Conservation (phyloP, 2,113 vertebrate species). For the Petaurus breviceps region DNA sequence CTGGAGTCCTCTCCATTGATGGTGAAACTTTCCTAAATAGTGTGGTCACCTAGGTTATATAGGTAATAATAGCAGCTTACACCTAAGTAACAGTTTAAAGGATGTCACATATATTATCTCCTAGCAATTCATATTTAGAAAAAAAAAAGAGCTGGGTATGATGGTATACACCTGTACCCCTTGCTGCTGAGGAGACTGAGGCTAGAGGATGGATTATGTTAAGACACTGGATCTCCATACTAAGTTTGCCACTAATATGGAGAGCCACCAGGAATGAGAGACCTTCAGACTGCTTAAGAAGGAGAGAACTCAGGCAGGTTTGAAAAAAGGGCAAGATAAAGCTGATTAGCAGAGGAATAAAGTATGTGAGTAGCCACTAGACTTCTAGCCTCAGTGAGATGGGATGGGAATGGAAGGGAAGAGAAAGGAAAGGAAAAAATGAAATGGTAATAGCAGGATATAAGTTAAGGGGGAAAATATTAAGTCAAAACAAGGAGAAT, state of each 20-base stretch:
- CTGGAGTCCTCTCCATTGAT: too few species aligned
- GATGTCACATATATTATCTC: too few species aligned
- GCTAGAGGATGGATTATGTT: background rate
- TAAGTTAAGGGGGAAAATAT: background rate
- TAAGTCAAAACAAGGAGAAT: background rate
- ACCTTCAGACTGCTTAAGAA: background rate
- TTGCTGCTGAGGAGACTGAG: background rate
- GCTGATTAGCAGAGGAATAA: background rate
- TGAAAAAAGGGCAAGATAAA: background rate
- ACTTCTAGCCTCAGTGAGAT: background rate
- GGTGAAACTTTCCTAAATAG: too few species aligned
- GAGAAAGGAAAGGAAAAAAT: background rate
- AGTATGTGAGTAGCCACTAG: background rate
- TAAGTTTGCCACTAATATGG: background rate
- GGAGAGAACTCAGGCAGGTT: background rate
- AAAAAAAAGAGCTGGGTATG: too few species aligned
- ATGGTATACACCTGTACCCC: too few species aligned
- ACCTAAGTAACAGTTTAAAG: too few species aligned
- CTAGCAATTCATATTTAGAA: too few species aligned
- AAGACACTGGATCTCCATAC: background rate
- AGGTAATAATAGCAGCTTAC: too few species aligned
- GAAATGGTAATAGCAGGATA: background rate
- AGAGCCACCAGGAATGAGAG: background rate
- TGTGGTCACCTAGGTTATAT: too few species aligned
- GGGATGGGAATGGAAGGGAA: too few species aligned